Conservation (phyloP, 2,888 invertebrate species). For the Minunthozetes semirufus region DNA sequence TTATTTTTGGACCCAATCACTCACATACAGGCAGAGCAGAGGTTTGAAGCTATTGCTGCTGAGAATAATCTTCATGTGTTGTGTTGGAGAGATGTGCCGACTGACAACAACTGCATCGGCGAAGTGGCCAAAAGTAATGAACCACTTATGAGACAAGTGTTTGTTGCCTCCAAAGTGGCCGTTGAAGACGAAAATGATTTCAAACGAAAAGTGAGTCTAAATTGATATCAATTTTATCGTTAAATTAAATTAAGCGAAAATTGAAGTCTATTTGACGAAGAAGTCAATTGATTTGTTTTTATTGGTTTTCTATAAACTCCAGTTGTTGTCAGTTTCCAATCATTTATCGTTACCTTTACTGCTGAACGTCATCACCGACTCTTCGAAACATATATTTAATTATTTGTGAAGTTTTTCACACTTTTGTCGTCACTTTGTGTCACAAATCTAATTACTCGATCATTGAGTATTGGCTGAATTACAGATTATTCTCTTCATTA, state of each 20-base stretch:
- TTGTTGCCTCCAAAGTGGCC: conserved; percentile 36
- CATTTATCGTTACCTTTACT: no score
- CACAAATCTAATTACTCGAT: no score
- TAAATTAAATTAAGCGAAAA: not conserved
- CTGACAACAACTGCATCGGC: conserved; percentile 75
- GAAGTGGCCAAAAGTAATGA: conserved; percentile 87
- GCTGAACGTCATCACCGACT: no score
- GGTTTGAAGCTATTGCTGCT: conserved; percentile 71
- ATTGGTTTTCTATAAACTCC: not conserved
- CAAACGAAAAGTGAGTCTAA: conserved; percentile 6
- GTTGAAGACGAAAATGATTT: conserved; percentile 49
- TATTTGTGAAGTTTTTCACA: no score
- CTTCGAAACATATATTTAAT: no score
- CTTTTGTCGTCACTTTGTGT: no score
- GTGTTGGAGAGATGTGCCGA: conserved; percentile 90
- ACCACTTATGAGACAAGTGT: conserved; percentile 90
- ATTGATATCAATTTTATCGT: not conserved
- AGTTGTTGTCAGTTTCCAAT: no score
- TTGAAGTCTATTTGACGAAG: not conserved
- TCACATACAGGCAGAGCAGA: conserved; percentile 49
- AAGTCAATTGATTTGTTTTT: not conserved
- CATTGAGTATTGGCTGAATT: no score
- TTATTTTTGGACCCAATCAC: conserved; percentile 69
- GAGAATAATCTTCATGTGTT: conserved; percentile 72
- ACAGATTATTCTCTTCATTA: no score